Evolutionary conservation across 1,140 invertebrate species (phyloP).

Genomic region (Calliphora vicina): DNA sequence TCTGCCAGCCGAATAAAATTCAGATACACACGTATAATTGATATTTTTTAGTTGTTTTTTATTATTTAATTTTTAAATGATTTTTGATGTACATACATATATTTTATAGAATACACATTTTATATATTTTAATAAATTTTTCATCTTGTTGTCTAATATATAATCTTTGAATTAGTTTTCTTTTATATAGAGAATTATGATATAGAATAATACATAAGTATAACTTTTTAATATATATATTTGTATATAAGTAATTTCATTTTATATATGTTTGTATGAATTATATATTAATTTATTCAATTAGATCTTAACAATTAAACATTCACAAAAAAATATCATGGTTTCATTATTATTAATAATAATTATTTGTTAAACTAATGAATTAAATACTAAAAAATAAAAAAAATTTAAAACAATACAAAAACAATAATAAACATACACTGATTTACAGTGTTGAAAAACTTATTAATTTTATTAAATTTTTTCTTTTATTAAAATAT

Average conservation of each 20-base stretch:
- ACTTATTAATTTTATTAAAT: background rate
- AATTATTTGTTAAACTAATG: background rate
- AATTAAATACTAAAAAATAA: background rate
- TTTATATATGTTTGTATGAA: background rate
- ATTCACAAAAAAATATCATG: constrained; percentile 8
- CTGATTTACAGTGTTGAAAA: background rate
- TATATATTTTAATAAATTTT: background rate
- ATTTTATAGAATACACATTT: background rate
- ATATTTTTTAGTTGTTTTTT: background rate
- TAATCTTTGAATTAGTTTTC: background rate
- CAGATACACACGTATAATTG: background rate
- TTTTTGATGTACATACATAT: background rate
- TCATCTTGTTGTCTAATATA: background rate
- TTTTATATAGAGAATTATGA: background rate
- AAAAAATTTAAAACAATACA: background rate
- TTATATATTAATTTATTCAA: too few relatives aligned
- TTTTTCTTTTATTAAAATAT: background rate
- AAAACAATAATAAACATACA: background rate
- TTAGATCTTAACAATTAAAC: background rate
- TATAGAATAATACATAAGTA: background rate
- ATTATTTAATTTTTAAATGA: background rate
- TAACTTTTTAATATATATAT: background rate
- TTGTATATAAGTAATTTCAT: background rate
- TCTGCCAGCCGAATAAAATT: too few relatives aligned
- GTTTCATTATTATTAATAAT: background rate